Evolutionary conservation across 2,113 vertebrate genomes (phyloP), one percentile per base, ranked within the genome.

Genomic region (Brachyhypopomus occidentalis): DNA sequence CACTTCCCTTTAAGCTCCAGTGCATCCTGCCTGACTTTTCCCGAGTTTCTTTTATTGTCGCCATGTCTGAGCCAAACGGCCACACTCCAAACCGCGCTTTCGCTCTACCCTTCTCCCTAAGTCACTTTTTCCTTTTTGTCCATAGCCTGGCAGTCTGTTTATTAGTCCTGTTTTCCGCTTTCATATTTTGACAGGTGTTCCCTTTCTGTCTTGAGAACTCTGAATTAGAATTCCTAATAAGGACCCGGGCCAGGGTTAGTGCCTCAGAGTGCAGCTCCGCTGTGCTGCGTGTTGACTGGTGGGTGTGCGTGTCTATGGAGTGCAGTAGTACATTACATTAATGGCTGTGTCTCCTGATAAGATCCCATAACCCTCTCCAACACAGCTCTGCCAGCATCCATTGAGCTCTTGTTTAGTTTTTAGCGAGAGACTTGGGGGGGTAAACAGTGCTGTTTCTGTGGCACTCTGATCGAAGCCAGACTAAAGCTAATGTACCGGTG

Each of bases 371-470:
- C 63, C 63, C 67, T 59, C 48, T 60, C 19, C 55, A 48, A 23
- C 38, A 52, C 63, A 19, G 60, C 74, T 38, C 52, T 82, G 34
- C 56, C 66, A 62, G 66, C 62, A 59, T 77, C 67, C 75, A 64
- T 20, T 72, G 59, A 83, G 75, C 62, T 66, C 52, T 38, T 23
- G 25, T 36, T 52, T 22, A 75, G 41, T 74, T 77, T 77, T 82
- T 52, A 63, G 72, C 62, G 64, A 83, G 67, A 69, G 56, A 36
- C 76, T 73, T 60, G 55, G 12, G 16, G 81, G 70, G 36, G 52
- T 83, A 83, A 78, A 83, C 76, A 74, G 7, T 74, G 66, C 70
- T 83, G 60, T 83, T 83, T 83, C 75, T 83, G 75, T 58, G 75
- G 45, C 5, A 34, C 38, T 48, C 14, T 83, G 82, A 83, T 83